Base-by-base conservation (phyloP, 2,797 vertebrate genomes). In the Bradypodion ventrale region DNA sequence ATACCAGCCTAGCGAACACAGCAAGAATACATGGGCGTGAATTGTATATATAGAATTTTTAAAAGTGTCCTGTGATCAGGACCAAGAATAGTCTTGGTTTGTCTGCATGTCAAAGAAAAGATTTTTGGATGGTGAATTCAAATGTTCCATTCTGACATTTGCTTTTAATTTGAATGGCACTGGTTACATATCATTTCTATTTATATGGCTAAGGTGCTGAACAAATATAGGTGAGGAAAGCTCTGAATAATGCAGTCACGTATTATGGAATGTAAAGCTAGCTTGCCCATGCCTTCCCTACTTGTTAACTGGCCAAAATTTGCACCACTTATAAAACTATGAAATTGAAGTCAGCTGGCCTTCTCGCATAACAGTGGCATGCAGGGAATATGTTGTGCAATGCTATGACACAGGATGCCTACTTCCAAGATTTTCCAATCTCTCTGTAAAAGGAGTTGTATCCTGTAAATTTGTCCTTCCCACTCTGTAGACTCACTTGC, bases 131-230 rank as follows among this genome's bases (percentile, higher is more conserved):
- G 12, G 16, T 40, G 6, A 15, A 16, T 44, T 83, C 29, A 80
- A 35, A 80, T 80, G 40, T 69, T 85, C 52, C 49, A 32, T 69
- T 76, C 52, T 81, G 52, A 81, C 78, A 85, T 85, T 76, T 76
- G 40, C 16, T 40, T 76, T 42, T 79, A 25, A 74, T 63, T 35
- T 16, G 59, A 62, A 82, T 42, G n/a, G 37, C 23, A 29, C 49
- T 40, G n/a, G 52, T 10, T 63, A 60, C 40, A 70, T 16, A 76
- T 88, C 74, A 91, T 86, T 87, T 82, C 27, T 85, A 81, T 85
- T 76, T 75, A 60, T 81, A 85, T n/a, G 40, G n/a, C 49, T 69
- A 65, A 60, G 77, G 65, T 25, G 35, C 46, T 52, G 60, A 32
- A 81, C n/a, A 81, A 70, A 70, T 46, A 59, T 60, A 81, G 74